Evolutionary conservation across 2,113 vertebrate species (phyloP), one percentile per base, ranked within the genome.

Genomic region (Eubucco bourcierii): DNA sequence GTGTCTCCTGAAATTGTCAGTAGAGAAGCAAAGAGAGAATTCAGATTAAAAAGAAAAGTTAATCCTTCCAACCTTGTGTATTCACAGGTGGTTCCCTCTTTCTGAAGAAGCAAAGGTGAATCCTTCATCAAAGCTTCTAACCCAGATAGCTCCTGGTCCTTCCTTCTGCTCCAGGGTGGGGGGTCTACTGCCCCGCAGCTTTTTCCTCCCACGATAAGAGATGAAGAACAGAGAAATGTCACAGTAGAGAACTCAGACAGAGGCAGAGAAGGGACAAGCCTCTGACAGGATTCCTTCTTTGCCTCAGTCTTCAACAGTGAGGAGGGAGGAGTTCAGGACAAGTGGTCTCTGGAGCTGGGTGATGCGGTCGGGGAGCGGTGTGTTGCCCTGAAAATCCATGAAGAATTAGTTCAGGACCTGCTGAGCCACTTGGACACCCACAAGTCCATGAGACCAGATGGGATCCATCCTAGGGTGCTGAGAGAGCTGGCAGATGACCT

Each of bases 221-320:
- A 21, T n/a, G 60, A 67, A 47, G 15, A 29, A 44, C 0, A 1
- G n/a, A 71, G 59, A 44, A 28, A 9, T 14, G n/a, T 20, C 70
- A 60, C 46, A 47, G 25, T 11, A 14, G 47, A 29, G 15, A 78
- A 53, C 18, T 2, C 1, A 11, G 20, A 13, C 46, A n/a, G 25
- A 53, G 24, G 16, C 0, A 0, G 27, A 12, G 24, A 82, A 90
- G 52, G 21, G n/a, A 1, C 55, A 37, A 24, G 15, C 29, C 60
- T 82, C 72, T 93, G 56, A 14, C 3, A 2, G 23, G 58, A 28
- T 33, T 33, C 37, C n/a, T n/a, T n/a, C n/a, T n/a, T n/a, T n/a
- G n/a, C n/a, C n/a, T n/a, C n/a, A n/a, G n/a, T n/a, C n/a, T n/a
- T n/a, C n/a, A n/a, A n/a, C n/a, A n/a, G n/a, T n/a, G n/a, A n/a